Evolutionary conservation across 2,113 vertebrate genomes (phyloP).

Genomic region (Equus przewalskii): DNA sequence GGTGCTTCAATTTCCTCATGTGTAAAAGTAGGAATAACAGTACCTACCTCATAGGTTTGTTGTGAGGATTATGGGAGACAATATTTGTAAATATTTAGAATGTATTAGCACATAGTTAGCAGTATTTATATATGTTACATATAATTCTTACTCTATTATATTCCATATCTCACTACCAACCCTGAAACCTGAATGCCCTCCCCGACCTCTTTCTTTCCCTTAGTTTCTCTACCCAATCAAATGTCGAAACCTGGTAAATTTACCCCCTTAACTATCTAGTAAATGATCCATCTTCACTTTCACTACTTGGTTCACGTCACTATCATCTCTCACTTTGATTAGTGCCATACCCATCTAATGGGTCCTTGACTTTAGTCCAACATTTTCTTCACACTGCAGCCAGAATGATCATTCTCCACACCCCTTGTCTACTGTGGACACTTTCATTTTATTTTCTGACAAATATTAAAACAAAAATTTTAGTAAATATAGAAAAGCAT

Average conservation of each 20-base stretch:
- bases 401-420: neutral
- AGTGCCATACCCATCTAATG: neutral
- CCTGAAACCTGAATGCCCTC: neutral
- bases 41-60: neutral
- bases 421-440: neutral
- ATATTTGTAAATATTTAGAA: neutral
- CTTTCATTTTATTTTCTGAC: neutral
- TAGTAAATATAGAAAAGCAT: neutral
- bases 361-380: neutral
- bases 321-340: neutral
- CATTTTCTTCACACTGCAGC: neutral
- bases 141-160: neutral
- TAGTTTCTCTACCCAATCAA: neutral
- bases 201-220: neutral
- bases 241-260: neutral
- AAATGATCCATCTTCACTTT: neutral
- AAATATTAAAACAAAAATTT: neutral
- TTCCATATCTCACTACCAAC: neutral
- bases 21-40: neutral
- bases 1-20: neutral
- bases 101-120: neutral
- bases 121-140: neutral
- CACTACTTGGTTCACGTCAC: neutral
- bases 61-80: neutral
- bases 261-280: neutral